Evolutionary conservation across 2,113 vertebrate genomes (phyloP), one percentile per base, ranked within the genome.

Genomic region (Rhegmatorhina hoffmannsi): DNA sequence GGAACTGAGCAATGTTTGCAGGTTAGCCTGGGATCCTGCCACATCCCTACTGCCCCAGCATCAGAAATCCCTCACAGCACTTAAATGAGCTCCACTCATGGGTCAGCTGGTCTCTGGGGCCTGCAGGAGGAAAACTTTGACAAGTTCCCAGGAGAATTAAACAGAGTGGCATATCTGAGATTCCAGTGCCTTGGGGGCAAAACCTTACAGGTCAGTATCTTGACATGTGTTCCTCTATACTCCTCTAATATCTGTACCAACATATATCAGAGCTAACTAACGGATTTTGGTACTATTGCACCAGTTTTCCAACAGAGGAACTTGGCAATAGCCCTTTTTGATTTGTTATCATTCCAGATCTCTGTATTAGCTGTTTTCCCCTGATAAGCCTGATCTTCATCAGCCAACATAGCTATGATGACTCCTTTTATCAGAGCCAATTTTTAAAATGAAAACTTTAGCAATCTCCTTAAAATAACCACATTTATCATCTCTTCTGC

Each of bases 41-140:
- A 60, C 31, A 52, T 29, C 31, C 29, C 23, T 29, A 23, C 24
- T 9, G 3, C 7, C 34, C 14, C 0, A 0, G 20, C 21, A 26
- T 10, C 7, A 3, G 36, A 87, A 95, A 73, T 26, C 23, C 11
- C 11, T 55, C 31, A 7, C 0, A 3, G 10, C 12, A 16, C 5
- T 47, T 28, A 14, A 25, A 14, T 16, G 56, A 44, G 47, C 49
- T 66, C 23, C 2, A 7, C 34, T 70, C 4, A 5, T 13, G 43
- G 63, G 28, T 36, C 44, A 58, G 1, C 6, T 69, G 50, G 13
- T 25, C 33, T 56, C 53, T 43, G 26, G 33, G 18, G 5, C 20
- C 62, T 68, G 29, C 31, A 84, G 50, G 23, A 74, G 10, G 25
- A 18, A 17, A 70, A 17, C 15, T 44, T 29, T 40, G 17, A 10